phyloP scores from a whole-genome alignment of 2,797 vertebrate species.

The Bovichtus diacanthus region DNA sequence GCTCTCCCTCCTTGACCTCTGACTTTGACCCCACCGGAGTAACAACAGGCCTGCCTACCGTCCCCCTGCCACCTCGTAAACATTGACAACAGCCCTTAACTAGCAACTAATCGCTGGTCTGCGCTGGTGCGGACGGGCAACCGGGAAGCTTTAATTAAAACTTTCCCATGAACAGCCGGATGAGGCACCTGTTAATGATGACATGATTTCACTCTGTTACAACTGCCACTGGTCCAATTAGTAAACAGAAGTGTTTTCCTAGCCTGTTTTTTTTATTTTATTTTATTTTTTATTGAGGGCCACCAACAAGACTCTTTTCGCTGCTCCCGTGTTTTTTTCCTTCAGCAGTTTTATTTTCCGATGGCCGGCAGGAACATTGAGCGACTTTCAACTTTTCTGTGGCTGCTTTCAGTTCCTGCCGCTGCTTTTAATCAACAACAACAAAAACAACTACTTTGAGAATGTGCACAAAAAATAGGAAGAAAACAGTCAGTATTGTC shows the following conservation, averaged over 20 bases:
- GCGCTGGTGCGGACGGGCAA: slow-evolving; percentile 41
- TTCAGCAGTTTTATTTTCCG: slow-evolving; percentile 50
- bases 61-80: slow-evolving; percentile 77
- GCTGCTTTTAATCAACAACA: slow-evolving; percentile 37
- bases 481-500: slow-evolving; percentile 11
- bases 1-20: slow-evolving; percentile 60
- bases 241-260: slow-evolving; percentile 74
- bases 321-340: slow-evolving; percentile 49
- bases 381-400: slow-evolving; percentile 21
- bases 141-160: slow-evolving; percentile 68
- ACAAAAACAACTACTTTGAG: slow-evolving; percentile 6
- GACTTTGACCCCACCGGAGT: slow-evolving; percentile 59
- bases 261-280: slow-evolving; percentile 33
- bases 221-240: slow-evolving; percentile 79
- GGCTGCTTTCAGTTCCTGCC: slow-evolving; percentile 13
- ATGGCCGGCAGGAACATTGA: slow-evolving; percentile 43
- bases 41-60: slow-evolving; percentile 66
- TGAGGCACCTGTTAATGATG: slow-evolving; percentile 80
- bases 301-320: slow-evolving; percentile 50
- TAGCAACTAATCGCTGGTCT: slow-evolving; percentile 63
- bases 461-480: not conserved
- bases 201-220: slow-evolving; percentile 75
- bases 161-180: slow-evolving; percentile 74
- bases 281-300: slow-evolving; percentile 52
- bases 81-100: slow-evolving; percentile 76